phyloP scores from a whole-genome alignment of 2,888 invertebrate species.

The Elysia crispata region DNA sequence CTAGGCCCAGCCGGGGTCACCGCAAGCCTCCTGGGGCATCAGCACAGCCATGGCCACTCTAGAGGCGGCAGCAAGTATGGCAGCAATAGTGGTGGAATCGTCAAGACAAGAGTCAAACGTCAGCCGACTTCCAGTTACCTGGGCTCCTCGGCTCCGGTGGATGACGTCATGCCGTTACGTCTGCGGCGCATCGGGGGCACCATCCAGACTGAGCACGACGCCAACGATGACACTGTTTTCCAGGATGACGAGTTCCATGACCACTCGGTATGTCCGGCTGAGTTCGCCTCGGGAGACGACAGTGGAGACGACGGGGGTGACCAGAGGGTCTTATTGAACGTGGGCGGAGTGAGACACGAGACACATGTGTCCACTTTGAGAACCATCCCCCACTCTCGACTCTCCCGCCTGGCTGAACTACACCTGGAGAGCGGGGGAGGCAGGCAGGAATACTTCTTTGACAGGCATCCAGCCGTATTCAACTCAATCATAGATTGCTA shows the following conservation, averaged over 20 bases:
- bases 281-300: constrained; percentile 20
- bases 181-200: too few species aligned
- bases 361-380: constrained; percentile 73
- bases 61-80: too few species aligned
- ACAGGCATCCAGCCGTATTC: constrained; percentile 76
- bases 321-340: constrained; percentile 72
- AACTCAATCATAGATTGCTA: constrained; percentile 76
- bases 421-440: constrained; percentile 61
- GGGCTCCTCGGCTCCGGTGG: constrained; percentile 35
- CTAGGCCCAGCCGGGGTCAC: constrained; percentile 22
- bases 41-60: too few species aligned
- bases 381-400: constrained; percentile 70
- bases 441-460: constrained; percentile 74
- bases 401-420: constrained; percentile 70
- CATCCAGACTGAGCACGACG: too few species aligned
- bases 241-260: too few species aligned
- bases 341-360: constrained; percentile 76
- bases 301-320: constrained; percentile 54
- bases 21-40: background rate
- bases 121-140: constrained; percentile 43
- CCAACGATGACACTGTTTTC: too few species aligned
- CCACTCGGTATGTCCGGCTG: too few species aligned
- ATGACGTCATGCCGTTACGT: constrained; percentile 29
- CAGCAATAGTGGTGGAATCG: background rate
- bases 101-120: constrained; percentile 35